Evolutionary conservation across 2,888 invertebrate species (phyloP).

Genomic region (Ophonus ardosiacus): DNA sequence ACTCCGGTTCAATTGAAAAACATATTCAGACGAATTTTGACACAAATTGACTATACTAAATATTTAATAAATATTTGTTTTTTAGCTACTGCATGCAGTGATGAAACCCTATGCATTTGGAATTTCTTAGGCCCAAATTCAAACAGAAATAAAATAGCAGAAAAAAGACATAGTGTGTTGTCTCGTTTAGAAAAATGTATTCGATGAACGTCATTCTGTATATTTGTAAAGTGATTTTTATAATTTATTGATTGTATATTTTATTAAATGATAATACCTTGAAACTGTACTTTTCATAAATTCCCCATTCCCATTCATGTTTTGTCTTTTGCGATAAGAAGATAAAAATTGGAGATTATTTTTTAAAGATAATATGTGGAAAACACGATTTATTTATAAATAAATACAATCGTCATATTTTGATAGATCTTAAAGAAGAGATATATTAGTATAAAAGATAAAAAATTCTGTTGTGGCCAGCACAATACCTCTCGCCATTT

Average conservation of each 20-base stretch:
- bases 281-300: not conserved
- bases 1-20: too few species aligned
- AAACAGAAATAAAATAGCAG: constrained; percentile 1
- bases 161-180: not conserved
- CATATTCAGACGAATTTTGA: too few species aligned
- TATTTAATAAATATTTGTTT: not conserved
- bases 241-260: constrained; percentile 29
- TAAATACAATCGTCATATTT: not conserved
- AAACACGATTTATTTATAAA: not conserved
- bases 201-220: constrained; percentile 21
- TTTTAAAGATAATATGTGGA: not conserved
- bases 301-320: not conserved
- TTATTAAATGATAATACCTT: not conserved
- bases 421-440: not conserved
- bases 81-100: constrained; percentile 44
- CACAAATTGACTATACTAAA: too few species aligned
- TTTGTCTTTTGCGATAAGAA: not conserved
- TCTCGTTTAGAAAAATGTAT: constrained; percentile 45
- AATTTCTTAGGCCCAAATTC: constrained; percentile 27
- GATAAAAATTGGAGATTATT: not conserved
- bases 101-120: constrained; percentile 41
- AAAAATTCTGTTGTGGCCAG: too few species aligned
- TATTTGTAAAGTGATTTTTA: not conserved
- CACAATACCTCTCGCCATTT: too few species aligned
- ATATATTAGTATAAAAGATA: not conserved